phyloP scores from a whole-genome alignment of 2,888 invertebrate species.

The Drosophila subquinaria region DNA sequence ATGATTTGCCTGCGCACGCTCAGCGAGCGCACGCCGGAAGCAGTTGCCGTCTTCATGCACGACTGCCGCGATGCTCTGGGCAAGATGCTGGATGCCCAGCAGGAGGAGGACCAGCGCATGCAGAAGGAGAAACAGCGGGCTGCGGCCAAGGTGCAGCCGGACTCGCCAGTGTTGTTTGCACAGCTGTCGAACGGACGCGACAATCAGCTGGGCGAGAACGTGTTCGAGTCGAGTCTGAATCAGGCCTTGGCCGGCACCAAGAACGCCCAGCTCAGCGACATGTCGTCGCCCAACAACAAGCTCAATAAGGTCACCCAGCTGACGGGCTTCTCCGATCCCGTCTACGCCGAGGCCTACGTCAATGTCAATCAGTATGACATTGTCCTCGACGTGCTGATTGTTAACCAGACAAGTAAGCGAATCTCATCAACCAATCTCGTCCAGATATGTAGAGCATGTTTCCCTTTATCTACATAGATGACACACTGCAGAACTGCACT shows the following conservation, averaged over 20 bases:
- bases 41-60: constrained; percentile 90
- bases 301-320: constrained; percentile 95
- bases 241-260: constrained; percentile 92
- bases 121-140: constrained; percentile 89
- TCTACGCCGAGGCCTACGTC: constrained; percentile 99
- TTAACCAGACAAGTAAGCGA: constrained; percentile 95
- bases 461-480: constrained; percentile 87
- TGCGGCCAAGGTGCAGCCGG: constrained; percentile 91
- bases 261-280: constrained; percentile 85
- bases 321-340: constrained; percentile 99
- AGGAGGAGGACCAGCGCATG: constrained; percentile 86
- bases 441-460: background rate
- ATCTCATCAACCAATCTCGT: background rate
- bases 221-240: constrained; percentile 97
- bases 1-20: constrained; percentile 92
- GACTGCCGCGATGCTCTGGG: constrained; percentile 92
- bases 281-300: constrained; percentile 87
- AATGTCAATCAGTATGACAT: constrained; percentile 99
- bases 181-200: constrained; percentile 90
- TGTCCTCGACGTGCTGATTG: constrained; percentile 98
- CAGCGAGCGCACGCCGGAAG: constrained; percentile 89
- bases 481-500: constrained; percentile 99
- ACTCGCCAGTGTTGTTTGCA: constrained; percentile 93
- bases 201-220: constrained; percentile 88
- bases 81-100: constrained; percentile 93